Evolutionary conservation across 2,113 vertebrate genomes (phyloP), one percentile per base, ranked within the genome.

Genomic region (Hylia prasina): DNA sequence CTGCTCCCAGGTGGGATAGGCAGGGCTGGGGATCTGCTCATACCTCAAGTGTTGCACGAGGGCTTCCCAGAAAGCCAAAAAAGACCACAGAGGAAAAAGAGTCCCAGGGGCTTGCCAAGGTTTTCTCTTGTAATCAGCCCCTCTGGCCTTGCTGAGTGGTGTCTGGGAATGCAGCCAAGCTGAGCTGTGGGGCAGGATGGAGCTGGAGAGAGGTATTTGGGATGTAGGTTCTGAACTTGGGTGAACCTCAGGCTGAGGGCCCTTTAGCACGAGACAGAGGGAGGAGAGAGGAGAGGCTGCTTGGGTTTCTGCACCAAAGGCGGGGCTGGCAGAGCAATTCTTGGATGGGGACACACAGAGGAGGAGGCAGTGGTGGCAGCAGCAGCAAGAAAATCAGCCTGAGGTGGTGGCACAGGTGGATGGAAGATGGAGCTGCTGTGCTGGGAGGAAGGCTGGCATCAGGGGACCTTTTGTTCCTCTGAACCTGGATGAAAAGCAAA

Each of bases 121-220:
- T 47, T 92, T 90, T 80, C 68, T 61, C 53, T 93, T 4, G 5
- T 90, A 70, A 71, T 86, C 71, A 77, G 39, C 71, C 58, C 31
- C 66, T 64, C 57, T 0, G 4, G 57, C 66, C 54, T 27, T 65
- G 79, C 82, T 94, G 94, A 92, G 90, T 68, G 92, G 70, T 93
- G 66, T 77, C 88, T 90, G 95, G 96, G 94, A 85, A 82, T 53
- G 9, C 65, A 54, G 96, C 95, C 92, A 94, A 96, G 82, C 15
- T 4, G 75, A 33, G 81, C 54, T 37, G 64, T 10, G 63, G 35
- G 13, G 14, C 14, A 13, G 44, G 82, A 69, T 91, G 78, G 75
- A 82, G 56, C 51, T 28, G 28, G 44, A 1, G 58, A 78, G 48
- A 89, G 73, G n/a, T 16, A 82, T 82, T 84, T 94, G 83, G 87